These are phyloP conservation scores for Euproctis similis DNA, from an alignment of 2,888 invertebrate species.

Conservation along the genomic window DNA sequence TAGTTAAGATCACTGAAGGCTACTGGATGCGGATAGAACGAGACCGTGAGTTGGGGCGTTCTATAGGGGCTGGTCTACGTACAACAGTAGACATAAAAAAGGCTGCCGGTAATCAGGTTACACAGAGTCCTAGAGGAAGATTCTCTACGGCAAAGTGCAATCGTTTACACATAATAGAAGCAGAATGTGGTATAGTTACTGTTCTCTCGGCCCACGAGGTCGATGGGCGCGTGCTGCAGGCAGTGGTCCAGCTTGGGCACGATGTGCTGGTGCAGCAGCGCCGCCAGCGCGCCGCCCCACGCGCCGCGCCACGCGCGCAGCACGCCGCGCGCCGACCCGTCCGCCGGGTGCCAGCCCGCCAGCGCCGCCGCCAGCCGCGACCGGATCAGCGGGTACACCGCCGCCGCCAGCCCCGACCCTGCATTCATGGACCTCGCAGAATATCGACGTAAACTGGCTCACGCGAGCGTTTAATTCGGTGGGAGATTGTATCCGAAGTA, in stretches of 20 bases:
- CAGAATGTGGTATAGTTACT: conserved; percentile 27
- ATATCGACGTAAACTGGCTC: too few species aligned
- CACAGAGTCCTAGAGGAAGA: too few species aligned
- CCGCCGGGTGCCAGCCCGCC: conserved; percentile 96
- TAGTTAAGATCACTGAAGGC: too few species aligned
- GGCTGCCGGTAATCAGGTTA: too few species aligned
- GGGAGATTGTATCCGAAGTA: too few species aligned
- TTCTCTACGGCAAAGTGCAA: too few species aligned
- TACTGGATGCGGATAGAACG: too few species aligned
- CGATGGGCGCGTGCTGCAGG: conserved; percentile 67
- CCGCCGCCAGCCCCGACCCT: conserved; percentile 68
- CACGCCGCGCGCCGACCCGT: conserved; percentile 93
- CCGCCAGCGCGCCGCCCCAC: conserved; percentile 71
- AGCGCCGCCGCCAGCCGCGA: conserved; percentile 93
- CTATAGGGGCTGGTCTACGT: too few species aligned
- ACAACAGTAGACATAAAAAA: too few species aligned
- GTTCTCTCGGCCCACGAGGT: conserved; percentile 52
- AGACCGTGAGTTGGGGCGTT: too few species aligned
- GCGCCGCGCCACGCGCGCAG: conserved; percentile 90
- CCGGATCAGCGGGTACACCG: conserved; percentile 91
- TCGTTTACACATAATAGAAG: not conserved
- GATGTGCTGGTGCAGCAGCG: conserved; percentile 88
- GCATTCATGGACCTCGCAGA: too few species aligned
- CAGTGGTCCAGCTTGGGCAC: conserved; percentile 90
- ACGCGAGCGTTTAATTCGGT: too few species aligned